A percentile compares a stretch with the other conserved stretches of the same genome.
phyloP scores from a whole-genome alignment of 2,797 vertebrate species.

The Onychomys arenicola region DNA sequence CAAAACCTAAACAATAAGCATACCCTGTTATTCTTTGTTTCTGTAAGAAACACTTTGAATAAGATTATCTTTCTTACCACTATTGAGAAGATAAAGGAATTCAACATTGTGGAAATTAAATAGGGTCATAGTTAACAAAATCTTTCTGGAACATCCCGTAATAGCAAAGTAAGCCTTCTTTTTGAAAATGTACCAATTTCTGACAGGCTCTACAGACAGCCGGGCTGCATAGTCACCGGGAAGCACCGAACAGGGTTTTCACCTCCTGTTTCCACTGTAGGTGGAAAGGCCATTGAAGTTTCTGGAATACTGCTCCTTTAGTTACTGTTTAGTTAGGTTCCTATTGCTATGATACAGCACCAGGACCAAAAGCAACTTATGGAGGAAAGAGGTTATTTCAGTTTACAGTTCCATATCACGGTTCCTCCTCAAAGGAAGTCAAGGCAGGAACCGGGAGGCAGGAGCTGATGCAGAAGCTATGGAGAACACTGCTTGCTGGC shows the following conservation, averaged over 20 bases:
- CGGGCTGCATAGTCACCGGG: neutral
- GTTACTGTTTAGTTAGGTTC: neutral
- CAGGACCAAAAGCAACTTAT: neutral
- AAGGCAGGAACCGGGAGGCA: neutral
- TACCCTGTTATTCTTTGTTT: slow-evolving; percentile 15
- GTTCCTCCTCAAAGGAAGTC: too few species aligned
- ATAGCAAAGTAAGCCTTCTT: slow-evolving; percentile 11
- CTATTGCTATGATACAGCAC: neutral
- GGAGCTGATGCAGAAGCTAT: neutral
- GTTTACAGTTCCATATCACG: neutral
- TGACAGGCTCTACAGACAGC: neutral
- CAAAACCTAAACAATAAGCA: slow-evolving; percentile 45
- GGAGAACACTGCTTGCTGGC: neutral
- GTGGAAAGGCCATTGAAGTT: neutral
- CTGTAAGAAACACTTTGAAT: slow-evolving; percentile 27
- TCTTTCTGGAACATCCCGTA: neutral
- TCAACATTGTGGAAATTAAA: neutral
- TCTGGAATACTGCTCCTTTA: neutral
- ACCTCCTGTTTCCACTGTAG: neutral
- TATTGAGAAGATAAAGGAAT: slow-evolving; percentile 22
- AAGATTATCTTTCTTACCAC: neutral
- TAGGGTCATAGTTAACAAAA: neutral
- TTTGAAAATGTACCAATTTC: neutral
- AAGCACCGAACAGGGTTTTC: neutral
- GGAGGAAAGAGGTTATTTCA: neutral